Evolutionary conservation across 2,888 invertebrate genomes (phyloP), one percentile per base, ranked within the genome.

Genomic region (Smittia sp.): DNA sequence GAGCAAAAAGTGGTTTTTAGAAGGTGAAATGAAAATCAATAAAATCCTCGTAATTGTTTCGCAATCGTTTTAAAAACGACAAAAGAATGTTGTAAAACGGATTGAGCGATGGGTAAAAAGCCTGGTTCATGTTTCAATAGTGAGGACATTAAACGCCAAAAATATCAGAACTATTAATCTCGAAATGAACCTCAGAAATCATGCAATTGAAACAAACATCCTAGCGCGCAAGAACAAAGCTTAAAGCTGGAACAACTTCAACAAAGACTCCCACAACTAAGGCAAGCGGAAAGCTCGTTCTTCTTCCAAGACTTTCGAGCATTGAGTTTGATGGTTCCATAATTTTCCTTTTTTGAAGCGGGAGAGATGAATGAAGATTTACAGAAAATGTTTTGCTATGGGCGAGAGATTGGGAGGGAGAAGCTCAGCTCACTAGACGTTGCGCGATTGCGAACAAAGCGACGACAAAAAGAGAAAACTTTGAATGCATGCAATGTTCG

Each of bases 1-100:
- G 58, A 20, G 58, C 22, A 22, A 7, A 58, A 18, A 58, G 22
- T 18, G 20, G 58, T 58, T 20, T 18, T 58, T 58, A 18, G 22
- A 46, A 46, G 46, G 58, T 20, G 58, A 58, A 58, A 58, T 58
- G 18, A 20, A 58, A 58, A 58, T 58, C 58, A 22, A 58, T 58
- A n/a, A 46, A 46, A n/a, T n/a, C 3, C 32, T 32, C 32, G 32
- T 32, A 32, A 32, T 32, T 32, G 32, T 46, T 46, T 46, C 2
- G n/a, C 46, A 15, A 46, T 46, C 15, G 15, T 46, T 46, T 15
- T 46, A 46, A 46, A 46, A 2, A 46, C n/a, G 46, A 46, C 11
- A 46, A 3, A 46, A 13, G 32, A 32, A 32, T 32, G 32, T 32
- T 32, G 32, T 32, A 3, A 32, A 32, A 9, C 32, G 4, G 9